A percentile compares a stretch with the other conserved stretches of the same genome.
Evolutionary conservation across 35 echinoderm and acorn worm species (phyloP).

Genomic region (Patiria miniata): DNA sequence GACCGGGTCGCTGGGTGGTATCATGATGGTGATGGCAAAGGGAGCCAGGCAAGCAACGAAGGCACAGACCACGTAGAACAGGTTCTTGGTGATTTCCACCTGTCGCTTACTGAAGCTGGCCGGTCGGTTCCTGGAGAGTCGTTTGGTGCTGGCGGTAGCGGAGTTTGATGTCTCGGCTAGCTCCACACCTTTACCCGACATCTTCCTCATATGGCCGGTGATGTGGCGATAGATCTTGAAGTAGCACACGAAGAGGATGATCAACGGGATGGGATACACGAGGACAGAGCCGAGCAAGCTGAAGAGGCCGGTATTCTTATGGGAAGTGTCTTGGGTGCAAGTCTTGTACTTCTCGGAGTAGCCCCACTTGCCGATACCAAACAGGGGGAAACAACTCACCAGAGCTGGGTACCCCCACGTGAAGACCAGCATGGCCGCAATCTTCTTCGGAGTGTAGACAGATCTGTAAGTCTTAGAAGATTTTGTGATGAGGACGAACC

Average conservation of each 20-base stretch:
- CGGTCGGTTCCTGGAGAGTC: not conserved
- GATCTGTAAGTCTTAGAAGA: slow-evolving; percentile 16
- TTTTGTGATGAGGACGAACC: slow-evolving; percentile 49
- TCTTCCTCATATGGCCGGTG: slow-evolving; percentile 1
- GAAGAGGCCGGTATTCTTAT: not conserved
- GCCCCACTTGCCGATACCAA: slow-evolving; percentile 52
- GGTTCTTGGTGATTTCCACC: slow-evolving; percentile 74
- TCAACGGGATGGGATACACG: no score
- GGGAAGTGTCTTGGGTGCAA: slow-evolving; percentile 44
- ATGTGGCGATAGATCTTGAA: slow-evolving; percentile 45
- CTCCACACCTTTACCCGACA: not conserved
- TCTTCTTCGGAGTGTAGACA: slow-evolving; percentile 34
- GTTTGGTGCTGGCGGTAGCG: not conserved
- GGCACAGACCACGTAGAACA: slow-evolving; percentile 73
- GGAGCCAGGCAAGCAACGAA: slow-evolving; percentile 63
- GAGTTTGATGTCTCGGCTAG: not conserved
- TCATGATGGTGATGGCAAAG: slow-evolving; percentile 44
- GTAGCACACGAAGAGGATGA: slow-evolving; percentile 34
- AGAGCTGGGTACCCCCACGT: slow-evolving; percentile 53
- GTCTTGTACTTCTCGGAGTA: slow-evolving; percentile 48
- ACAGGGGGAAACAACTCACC: slow-evolving; percentile 37
- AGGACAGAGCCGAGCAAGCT: slow-evolving; percentile 29
- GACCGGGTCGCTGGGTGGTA: slow-evolving; percentile 53
- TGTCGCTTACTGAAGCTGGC: slow-evolving; percentile 39
- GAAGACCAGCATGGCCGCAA: slow-evolving; percentile 20